These are phyloP conservation scores for Acanthosoma haemorrhoidale DNA, from an alignment of 2,888 invertebrate species.

Conservation along the genomic window DNA sequence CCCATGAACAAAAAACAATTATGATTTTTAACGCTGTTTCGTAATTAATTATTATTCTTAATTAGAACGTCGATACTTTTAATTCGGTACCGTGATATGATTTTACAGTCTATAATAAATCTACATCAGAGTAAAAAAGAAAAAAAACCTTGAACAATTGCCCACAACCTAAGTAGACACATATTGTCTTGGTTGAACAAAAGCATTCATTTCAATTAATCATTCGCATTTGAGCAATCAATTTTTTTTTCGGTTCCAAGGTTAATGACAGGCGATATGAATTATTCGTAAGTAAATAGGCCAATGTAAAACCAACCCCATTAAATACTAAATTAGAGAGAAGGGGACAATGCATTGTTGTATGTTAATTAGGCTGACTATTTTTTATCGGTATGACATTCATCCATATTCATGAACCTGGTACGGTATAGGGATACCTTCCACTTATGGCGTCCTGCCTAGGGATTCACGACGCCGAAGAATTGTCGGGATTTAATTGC, in stretches of 20 bases:
- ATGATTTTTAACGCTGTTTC: no score
- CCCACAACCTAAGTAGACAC: no score
- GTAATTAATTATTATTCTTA: no score
- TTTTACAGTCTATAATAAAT: no score
- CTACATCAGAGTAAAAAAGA: no score
- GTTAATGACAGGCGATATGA: not conserved
- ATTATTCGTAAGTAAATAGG: conserved; percentile 6
- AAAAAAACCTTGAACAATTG: no score
- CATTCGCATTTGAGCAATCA: not conserved
- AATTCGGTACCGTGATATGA: no score
- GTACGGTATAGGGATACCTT: not conserved
- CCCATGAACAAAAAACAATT: no score
- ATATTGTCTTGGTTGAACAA: no score
- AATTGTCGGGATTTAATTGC: not conserved
- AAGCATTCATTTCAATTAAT: no score
- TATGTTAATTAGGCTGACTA: not conserved
- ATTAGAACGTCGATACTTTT: no score
- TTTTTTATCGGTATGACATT: not conserved
- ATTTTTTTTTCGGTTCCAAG: not conserved
- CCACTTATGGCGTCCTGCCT: not conserved
- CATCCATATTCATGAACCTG: not conserved
- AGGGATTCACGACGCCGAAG: not conserved
- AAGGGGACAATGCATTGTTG: not conserved
- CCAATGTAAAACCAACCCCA: not conserved
- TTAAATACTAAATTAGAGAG: conserved; percentile 9